Evolutionary conservation across 2,888 invertebrate species (phyloP).

Genomic region (Diadegma fenestrale): DNA sequence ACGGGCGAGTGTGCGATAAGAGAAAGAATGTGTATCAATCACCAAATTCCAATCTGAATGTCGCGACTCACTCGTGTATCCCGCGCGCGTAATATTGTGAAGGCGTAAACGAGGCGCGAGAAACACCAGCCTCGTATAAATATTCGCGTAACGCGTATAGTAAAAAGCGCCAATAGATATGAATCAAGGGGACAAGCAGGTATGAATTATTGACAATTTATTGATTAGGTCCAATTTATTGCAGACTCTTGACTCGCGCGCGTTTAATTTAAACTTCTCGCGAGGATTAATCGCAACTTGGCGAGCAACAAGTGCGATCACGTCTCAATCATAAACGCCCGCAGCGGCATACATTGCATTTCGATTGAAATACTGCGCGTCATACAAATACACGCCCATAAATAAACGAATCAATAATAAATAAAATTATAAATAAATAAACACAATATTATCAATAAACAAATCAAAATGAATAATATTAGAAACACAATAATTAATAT

Average conservation of each 20-base stretch:
- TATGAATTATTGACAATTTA: constrained; percentile 45
- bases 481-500: too few relatives aligned
- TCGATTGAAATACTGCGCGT: constrained; percentile 13
- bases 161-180: constrained; percentile 1
- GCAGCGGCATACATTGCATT: not conserved
- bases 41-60: constrained; percentile 23
- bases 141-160: constrained; percentile 28
- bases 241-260: constrained; percentile 7
- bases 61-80: not conserved
- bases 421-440: too few relatives aligned
- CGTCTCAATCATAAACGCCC: constrained; percentile 59
- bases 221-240: constrained; percentile 57
- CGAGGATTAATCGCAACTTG: constrained; percentile 39
- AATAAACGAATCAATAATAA: too few relatives aligned
- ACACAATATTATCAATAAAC: too few relatives aligned
- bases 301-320: constrained; percentile 32
- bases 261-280: constrained; percentile 31
- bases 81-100: too few relatives aligned
- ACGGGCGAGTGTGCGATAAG: constrained; percentile 25
- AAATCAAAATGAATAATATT: too few relatives aligned
- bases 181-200: constrained; percentile 20
- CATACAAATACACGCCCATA: not conserved
- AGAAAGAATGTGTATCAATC: not conserved
- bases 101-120: not conserved
- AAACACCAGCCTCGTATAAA: too few relatives aligned